phyloP scores from a whole-genome alignment of 2,888 invertebrate species.

The Melanotus villosus region DNA sequence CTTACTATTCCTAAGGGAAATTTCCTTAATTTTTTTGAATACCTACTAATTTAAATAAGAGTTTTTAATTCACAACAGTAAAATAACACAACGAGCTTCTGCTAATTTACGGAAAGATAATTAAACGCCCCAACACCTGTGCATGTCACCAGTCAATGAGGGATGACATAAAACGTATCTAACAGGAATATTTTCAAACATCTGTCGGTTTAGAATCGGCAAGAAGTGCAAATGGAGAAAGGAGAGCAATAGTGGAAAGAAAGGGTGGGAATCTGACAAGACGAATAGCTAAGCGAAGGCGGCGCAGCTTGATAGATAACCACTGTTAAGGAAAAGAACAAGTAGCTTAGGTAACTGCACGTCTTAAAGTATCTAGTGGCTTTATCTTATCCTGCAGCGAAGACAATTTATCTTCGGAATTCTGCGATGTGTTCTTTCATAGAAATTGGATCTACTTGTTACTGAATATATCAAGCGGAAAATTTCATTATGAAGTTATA shows the following conservation, averaged over 20 bases:
- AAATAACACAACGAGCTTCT: too few relatives aligned
- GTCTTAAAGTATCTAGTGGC: constrained; percentile 49
- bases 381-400: constrained; percentile 44
- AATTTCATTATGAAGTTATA: not conserved
- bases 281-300: constrained; percentile 53
- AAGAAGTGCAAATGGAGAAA: constrained; percentile 39
- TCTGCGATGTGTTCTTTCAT: constrained; percentile 25
- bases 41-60: too few relatives aligned
- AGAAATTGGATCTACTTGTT: not conserved
- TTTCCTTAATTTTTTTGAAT: too few relatives aligned
- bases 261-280: constrained; percentile 42
- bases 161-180: not conserved
- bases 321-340: constrained; percentile 62
- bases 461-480: not conserved
- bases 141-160: not conserved
- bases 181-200: constrained; percentile 14
- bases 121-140: too few relatives aligned
- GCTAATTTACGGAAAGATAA: too few relatives aligned
- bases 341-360: constrained; percentile 52
- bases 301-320: constrained; percentile 64
- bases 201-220: constrained; percentile 16
- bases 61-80: too few relatives aligned
- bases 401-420: constrained; percentile 42
- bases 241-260: constrained; percentile 33
- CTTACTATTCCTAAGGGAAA: too few relatives aligned